These are phyloP conservation scores for Dascyllus trimaculatus DNA, from an alignment of 2,113 vertebrate genomes.

Conservation along the genomic window DNA sequence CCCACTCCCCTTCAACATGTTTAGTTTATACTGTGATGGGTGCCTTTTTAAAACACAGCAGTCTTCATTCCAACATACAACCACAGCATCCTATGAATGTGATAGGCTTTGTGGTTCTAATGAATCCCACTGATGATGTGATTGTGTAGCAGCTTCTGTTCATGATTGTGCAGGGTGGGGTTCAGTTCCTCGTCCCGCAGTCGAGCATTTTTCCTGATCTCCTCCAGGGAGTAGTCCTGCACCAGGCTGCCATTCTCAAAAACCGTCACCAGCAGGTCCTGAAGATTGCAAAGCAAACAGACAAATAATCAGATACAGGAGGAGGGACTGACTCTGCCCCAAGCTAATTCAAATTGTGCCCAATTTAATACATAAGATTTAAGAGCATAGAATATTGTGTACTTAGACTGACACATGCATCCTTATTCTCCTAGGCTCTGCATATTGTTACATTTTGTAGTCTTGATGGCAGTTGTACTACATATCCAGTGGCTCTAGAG, in stretches of 20 bases:
- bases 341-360: too few species aligned
- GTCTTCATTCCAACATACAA: neutral
- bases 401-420: too few species aligned
- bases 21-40: neutral
- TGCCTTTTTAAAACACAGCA: neutral
- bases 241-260: constrained; percentile 84
- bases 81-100: neutral
- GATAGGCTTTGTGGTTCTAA: constrained; percentile 39
- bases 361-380: too few species aligned
- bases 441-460: too few species aligned
- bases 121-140: constrained; percentile 80
- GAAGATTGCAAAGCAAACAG: neutral
- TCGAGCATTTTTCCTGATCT: constrained; percentile 83
- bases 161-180: constrained; percentile 67
- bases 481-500: too few species aligned
- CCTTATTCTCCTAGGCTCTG: too few species aligned
- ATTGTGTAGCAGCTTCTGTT: constrained; percentile 74
- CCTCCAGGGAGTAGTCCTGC: constrained; percentile 83
- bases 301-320: neutral
- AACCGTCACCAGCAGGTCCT: constrained; percentile 85
- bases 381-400: too few species aligned
- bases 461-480: too few species aligned
- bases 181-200: constrained; percentile 75
- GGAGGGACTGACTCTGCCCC: neutral
- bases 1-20: neutral